phyloP scores from a whole-genome alignment of 2,113 vertebrate species.

The Clarias magur region DNA sequence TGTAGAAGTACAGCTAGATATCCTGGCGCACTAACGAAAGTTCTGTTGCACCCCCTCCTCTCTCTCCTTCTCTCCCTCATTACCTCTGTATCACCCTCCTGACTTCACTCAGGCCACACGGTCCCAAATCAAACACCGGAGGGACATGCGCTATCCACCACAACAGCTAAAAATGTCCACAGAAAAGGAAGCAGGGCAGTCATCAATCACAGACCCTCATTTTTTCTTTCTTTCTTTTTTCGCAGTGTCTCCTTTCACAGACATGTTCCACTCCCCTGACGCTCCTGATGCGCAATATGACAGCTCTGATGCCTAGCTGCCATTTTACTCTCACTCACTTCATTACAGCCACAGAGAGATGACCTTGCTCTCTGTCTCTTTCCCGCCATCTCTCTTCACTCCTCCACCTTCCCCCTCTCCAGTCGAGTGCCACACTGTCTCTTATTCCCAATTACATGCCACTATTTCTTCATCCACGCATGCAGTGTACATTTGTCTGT shows the following conservation, averaged over 20 bases:
- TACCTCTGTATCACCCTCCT: constrained; percentile 17
- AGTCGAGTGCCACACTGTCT: neutral
- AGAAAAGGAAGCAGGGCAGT: constrained; percentile 20
- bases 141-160: constrained; percentile 16
- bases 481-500: neutral
- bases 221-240: neutral
- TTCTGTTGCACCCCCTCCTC: constrained; percentile 17
- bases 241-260: constrained; percentile 10
- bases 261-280: constrained; percentile 23
- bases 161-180: constrained; percentile 36
- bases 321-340: constrained; percentile 60
- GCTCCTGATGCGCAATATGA: constrained; percentile 51
- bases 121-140: neutral
- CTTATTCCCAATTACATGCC: constrained; percentile 50
- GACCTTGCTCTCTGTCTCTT: constrained; percentile 59
- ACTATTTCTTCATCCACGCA: constrained; percentile 54
- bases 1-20: neutral
- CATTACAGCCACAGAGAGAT: constrained; percentile 59
- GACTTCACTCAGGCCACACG: neutral
- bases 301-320: constrained; percentile 55
- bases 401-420: constrained; percentile 55
- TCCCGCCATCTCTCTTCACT: constrained; percentile 46
- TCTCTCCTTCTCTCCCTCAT: constrained; percentile 46
- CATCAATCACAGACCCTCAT: constrained; percentile 33
- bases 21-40: neutral